Conservation (phyloP, 2,797 vertebrate species). For the Adrianichthys oophorus region DNA sequence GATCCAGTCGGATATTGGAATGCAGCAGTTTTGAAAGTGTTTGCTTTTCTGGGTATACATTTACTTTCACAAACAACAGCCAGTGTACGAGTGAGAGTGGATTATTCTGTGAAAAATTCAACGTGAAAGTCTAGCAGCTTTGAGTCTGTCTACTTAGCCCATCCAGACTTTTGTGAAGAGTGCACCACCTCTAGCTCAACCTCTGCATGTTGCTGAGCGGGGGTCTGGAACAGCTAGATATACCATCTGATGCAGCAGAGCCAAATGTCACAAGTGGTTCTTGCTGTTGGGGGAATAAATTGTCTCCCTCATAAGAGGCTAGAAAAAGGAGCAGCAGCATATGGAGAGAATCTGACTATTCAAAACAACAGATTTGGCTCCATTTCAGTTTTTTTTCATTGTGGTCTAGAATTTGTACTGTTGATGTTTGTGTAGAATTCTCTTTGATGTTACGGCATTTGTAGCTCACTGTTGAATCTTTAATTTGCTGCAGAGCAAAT, state of each 20-base stretch:
- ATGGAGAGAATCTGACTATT: conserved; percentile 58
- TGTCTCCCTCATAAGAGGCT: conserved; percentile 67
- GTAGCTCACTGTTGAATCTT: too few species aligned
- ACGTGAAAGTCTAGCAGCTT: conserved; percentile 38
- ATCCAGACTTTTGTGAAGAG: conserved; percentile 30
- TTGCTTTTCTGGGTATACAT: conserved; percentile 11
- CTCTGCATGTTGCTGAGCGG: conserved; percentile 19
- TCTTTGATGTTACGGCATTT: neutral
- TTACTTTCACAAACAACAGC: neutral
- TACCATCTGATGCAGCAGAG: conserved; percentile 58
- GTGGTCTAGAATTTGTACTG: conserved; percentile 59
- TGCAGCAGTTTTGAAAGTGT: conserved; percentile 24
- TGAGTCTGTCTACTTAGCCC: conserved; percentile 39
- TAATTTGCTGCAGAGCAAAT: too few species aligned
- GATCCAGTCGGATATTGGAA: conserved; percentile 27
- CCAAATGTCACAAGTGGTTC: conserved; percentile 75
- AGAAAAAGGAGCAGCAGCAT: conserved; percentile 64
- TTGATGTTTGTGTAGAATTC: conserved; percentile 58
- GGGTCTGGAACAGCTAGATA: conserved; percentile 66
- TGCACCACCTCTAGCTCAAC: conserved; percentile 9
- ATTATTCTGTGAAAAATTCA: conserved; percentile 28
- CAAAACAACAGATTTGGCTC: conserved; percentile 56
- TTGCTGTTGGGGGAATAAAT: conserved; percentile 74
- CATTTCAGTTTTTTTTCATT: conserved; percentile 65
- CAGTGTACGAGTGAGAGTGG: conserved; percentile 9